These are phyloP conservation scores for Drosophila navojoa DNA, from an alignment of 1,140 invertebrate genomes.

Conservation along the genomic window DNA sequence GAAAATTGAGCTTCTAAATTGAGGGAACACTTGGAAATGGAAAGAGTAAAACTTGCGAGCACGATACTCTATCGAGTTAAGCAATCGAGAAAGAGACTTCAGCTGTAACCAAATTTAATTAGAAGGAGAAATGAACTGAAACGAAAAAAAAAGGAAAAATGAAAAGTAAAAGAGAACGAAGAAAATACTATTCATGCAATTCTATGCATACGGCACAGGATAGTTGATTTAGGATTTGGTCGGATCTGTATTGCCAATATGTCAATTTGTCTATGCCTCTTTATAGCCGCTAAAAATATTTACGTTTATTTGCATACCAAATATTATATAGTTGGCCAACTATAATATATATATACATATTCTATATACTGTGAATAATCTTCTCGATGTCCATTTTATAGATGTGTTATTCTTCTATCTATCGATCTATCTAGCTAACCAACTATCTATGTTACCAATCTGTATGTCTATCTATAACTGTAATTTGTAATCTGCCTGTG, in stretches of 20 bases:
- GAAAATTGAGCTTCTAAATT: neutral
- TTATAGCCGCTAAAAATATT: neutral
- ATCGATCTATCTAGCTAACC: neutral
- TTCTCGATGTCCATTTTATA: slow-evolving; percentile 2
- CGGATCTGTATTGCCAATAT: slow-evolving; percentile 6
- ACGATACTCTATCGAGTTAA: neutral
- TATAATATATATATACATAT: neutral
- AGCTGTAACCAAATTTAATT: neutral
- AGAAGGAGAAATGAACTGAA: neutral
- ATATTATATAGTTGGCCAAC: neutral
- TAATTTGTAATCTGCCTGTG: slow-evolving; percentile 5
- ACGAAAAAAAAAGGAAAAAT: neutral
- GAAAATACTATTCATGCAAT: too few relatives aligned
- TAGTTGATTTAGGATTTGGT: slow-evolving; percentile 2
- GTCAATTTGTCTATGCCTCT: slow-evolving; percentile 20
- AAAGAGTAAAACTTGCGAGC: neutral
- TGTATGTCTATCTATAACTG: slow-evolving; percentile 3
- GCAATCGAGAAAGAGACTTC: neutral
- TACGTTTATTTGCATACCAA: slow-evolving; percentile 7
- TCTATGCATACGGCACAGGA: too few relatives aligned
- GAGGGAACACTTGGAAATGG: neutral
- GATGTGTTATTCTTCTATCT: neutral
- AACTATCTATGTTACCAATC: neutral
- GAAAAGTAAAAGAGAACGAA: neutral
- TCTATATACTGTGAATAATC: neutral